Evolutionary conservation across 2,888 invertebrate genomes (phyloP), one percentile per base, ranked within the genome.

Genomic region (Cheilosia scutellata): DNA sequence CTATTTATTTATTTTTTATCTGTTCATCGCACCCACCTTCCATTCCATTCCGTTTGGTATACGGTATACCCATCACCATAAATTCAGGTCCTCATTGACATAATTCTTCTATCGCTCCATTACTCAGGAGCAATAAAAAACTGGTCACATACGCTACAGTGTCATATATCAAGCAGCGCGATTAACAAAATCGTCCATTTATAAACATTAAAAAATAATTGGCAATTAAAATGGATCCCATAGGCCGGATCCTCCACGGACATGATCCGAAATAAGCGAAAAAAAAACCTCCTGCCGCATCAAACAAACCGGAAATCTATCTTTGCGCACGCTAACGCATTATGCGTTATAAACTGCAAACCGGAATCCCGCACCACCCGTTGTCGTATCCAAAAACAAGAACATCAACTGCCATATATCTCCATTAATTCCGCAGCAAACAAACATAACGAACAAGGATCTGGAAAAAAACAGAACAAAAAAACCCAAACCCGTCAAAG

Each of bases 181-280:
- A 80, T 86, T 86, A 86, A 86, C 86, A 82, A 82, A 86, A 78
- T 87, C 87, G 82, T 70, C 82, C 87, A 87, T 87, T 82, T 78
- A 87, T 87, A 87, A 82, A 82, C 87, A 87, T 87, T 87, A 87
- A 87, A 87, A 87, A 87, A 87, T 87, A 87, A 87, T 87, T 87
- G 87, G 40, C 87, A 87, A 87, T 87, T 87, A 87, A 82, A 87
- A 87, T 87, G 87, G 62, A 82, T 82, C 74, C 82, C 86, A 86
- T 58, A 44, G 68, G 72, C 62, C 44, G 55, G 63, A 75, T 72
- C 42, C 49, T 65, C 55, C 20, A 51, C 20, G 11, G 40, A 7
- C 71, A 33, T 20, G 60, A 7, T 25, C 16, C 37, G 20, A 37
- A 63, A 63, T 4, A 42, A 51, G 42, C 42, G 47, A 4, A 60